Evolutionary conservation across 2,113 vertebrate genomes (phyloP).

Genomic region (Erpornis zantholeuca): DNA sequence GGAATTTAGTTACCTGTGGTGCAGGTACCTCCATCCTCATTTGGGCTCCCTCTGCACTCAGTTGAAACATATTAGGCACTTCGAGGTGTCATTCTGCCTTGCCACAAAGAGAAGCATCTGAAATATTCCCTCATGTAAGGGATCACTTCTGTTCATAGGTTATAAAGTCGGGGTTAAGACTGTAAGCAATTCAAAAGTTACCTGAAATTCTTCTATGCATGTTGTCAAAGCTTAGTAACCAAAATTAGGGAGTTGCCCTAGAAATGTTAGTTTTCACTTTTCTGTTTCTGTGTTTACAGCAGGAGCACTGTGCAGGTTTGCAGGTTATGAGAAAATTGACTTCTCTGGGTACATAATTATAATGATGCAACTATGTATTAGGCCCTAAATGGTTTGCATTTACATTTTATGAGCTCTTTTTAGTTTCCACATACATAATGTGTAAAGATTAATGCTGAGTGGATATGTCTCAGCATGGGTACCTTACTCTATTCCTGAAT

Average conservation of each 20-base stretch:
- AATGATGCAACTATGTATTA: neutral
- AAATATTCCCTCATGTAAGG: neutral
- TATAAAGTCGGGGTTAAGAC: neutral
- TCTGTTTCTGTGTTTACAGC: neutral
- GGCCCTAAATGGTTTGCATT: neutral
- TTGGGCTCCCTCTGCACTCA: neutral
- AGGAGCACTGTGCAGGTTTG: neutral
- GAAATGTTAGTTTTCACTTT: neutral
- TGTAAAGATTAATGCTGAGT: neutral
- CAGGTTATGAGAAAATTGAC: neutral
- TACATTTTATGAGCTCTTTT: conserved; percentile 51
- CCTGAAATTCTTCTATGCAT: neutral
- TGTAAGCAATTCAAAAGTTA: neutral
- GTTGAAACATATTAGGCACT: neutral
- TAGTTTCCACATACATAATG: conserved; percentile 18
- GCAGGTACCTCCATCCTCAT: neutral
- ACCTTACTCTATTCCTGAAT: neutral
- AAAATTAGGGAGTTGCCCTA: neutral
- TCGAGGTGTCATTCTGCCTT: neutral
- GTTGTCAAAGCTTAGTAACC: neutral
- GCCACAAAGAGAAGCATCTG: neutral
- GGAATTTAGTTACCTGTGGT: neutral
- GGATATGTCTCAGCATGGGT: neutral
- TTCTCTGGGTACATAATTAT: neutral
- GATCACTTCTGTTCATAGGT: neutral